Evolutionary conservation across 2,797 vertebrate genomes (phyloP).

Genomic region (Pelobates cultripes): DNA sequence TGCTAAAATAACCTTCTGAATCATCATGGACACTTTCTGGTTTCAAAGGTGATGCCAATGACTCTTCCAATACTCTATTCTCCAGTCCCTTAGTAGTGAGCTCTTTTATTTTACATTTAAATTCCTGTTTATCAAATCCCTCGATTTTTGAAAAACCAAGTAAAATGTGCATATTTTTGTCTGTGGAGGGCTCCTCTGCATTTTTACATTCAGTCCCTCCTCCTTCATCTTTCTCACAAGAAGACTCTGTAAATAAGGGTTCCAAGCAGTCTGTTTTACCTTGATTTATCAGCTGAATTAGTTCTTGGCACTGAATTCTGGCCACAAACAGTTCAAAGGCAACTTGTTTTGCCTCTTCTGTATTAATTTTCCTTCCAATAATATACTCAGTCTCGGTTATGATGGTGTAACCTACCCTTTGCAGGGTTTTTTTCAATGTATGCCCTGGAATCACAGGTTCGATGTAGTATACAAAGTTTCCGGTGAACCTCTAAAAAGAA

Average conservation of each 20-base stretch:
- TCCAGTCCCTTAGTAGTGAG: neutral
- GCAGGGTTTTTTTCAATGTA: slow-evolving; percentile 70
- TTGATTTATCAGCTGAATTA: slow-evolving; percentile 71
- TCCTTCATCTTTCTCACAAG: neutral
- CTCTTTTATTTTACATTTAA: neutral
- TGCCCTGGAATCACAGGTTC: slow-evolving; percentile 73
- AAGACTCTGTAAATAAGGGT: neutral
- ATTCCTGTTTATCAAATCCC: neutral
- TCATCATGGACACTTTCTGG: neutral
- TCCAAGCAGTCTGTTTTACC: slow-evolving; percentile 30
- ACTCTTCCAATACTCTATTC: neutral
- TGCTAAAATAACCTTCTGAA: neutral
- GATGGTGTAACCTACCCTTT: slow-evolving; percentile 78
- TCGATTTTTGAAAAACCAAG: neutral
- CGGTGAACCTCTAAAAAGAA: slow-evolving; percentile 80
- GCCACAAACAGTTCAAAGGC: slow-evolving; percentile 84
- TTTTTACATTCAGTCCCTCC: neutral
- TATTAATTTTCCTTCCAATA: slow-evolving; percentile 67
- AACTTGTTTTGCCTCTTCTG: slow-evolving; percentile 69
- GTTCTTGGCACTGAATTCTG: slow-evolving; percentile 71
- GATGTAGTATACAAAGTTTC: slow-evolving; percentile 82
- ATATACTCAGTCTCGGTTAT: slow-evolving; percentile 73
- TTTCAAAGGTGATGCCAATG: too few relatives aligned
- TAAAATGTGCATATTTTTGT: neutral
- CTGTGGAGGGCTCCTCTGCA: neutral